phyloP scores from a whole-genome alignment of 2,113 vertebrate genomes.

The Cephalophus harveyi region DNA sequence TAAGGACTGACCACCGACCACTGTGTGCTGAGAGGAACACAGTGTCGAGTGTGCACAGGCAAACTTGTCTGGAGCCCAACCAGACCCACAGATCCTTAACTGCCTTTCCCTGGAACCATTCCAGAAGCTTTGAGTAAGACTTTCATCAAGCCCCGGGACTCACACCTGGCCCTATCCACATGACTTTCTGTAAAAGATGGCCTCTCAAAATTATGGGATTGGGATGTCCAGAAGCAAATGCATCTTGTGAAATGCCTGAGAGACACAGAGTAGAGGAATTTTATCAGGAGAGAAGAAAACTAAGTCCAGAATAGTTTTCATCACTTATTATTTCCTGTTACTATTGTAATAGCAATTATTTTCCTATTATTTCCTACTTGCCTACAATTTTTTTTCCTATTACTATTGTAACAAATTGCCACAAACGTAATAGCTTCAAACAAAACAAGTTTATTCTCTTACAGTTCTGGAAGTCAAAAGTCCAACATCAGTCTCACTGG shows the following conservation, averaged over 20 bases:
- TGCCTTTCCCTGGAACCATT: neutral
- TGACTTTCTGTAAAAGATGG: neutral
- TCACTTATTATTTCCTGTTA: neutral
- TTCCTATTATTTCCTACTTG: neutral
- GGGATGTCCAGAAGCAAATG: neutral
- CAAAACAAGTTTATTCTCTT: neutral
- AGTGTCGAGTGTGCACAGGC: neutral
- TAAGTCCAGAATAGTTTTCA: neutral
- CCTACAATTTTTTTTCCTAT: neutral
- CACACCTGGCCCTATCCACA: neutral
- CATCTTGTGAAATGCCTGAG: neutral
- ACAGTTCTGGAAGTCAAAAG: neutral
- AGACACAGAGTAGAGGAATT: neutral
- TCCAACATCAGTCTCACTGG: neutral
- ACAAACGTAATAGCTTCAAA: neutral
- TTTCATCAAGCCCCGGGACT: neutral
- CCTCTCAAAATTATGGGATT: neutral
- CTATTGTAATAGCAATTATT: neutral
- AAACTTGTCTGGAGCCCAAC: neutral
- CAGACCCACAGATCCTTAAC: too few species aligned
- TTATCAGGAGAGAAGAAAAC: neutral
- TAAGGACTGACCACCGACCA: neutral
- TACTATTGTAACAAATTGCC: neutral
- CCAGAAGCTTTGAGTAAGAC: neutral
- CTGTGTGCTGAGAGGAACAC: neutral